Base-by-base conservation (phyloP, 2,888 invertebrate genomes). In the Orthosia gracilis region DNA sequence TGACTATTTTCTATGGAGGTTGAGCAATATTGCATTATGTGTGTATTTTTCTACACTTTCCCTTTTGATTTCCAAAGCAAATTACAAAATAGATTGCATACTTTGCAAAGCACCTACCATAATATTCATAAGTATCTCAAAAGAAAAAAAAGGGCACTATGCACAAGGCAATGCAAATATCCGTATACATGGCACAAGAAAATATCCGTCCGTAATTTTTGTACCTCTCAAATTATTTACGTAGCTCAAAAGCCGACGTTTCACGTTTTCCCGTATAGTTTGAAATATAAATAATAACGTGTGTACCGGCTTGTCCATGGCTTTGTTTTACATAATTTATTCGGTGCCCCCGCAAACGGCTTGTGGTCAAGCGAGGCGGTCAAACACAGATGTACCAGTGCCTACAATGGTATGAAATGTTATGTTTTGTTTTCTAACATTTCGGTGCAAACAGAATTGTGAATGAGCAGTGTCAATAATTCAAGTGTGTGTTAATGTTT, bases 261-360 rank as follows among this genome's bases (percentile, higher is more conserved):
- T 9, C 55, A 64, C 18, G 9, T 47, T 54, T 58, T 55, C 54
- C 45, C 55, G 61, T 74, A 50, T 64, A 64, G 67, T 83, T 80
- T 67, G 21, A 81, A 81, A 84, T 83, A 80, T 84, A 77, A 78
- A 85, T 76, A 70, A 85, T 64, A 23, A 69, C 75, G 73, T 80
- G 75, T 83, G 78, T 79, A 69, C 77, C 66, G 69, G 82, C 74
- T 73, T 83, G 85, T 84, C 45, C 58, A 66, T 73, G 70, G 78
- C 77, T 71, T 71, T 72, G 80, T 77, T 90, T 88, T 88, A 74
- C 88, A 89, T 91, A 91, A 89, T 90, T 87, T 89, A 91, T 89
- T 85, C 86, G 71, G 80, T 80, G 79, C 57, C 72, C 62, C 77
- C 65, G 54, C 59, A 62, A 66, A 67, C 67, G 76, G 82, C 76